Percentiles rank a stretch among this genome's conserved stretches.
phyloP scores from a whole-genome alignment of 2,113 vertebrate genomes.

The Ursus arctos region DNA sequence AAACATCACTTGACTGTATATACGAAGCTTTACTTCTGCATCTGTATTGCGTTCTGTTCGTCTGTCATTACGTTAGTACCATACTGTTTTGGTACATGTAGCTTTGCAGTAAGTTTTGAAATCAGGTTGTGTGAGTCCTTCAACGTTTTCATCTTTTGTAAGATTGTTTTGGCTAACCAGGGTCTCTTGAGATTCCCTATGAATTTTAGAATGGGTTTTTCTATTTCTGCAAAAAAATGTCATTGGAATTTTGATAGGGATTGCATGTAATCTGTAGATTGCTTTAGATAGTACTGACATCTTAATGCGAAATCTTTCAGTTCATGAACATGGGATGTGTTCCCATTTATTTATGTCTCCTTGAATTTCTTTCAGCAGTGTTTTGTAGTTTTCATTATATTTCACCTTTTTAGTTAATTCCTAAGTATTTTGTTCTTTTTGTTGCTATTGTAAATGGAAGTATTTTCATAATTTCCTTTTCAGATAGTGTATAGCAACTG shows the following conservation, averaged over 20 bases:
- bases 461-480: conserved; percentile 5
- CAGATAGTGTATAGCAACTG: background rate
- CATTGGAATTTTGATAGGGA: background rate
- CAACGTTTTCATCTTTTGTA: background rate
- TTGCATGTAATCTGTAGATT: background rate
- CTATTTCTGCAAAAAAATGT: background rate
- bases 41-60: background rate
- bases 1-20: background rate
- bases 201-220: background rate
- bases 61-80: background rate
- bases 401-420: background rate
- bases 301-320: background rate
- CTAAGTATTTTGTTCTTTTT: background rate
- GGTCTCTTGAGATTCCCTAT: background rate
- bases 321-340: background rate
- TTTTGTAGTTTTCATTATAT: background rate
- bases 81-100: background rate
- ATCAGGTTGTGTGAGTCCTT: background rate
- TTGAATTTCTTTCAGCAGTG: background rate
- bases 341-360: background rate
- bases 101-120: background rate
- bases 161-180: background rate
- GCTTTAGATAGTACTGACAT: background rate
- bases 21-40: background rate
- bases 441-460: background rate